A percentile compares a stretch with the other conserved stretches of the same genome.
These are phyloP conservation scores for Drosophila prostipennis DNA, from an alignment of 2,888 invertebrate genomes.

Conservation along the genomic window DNA sequence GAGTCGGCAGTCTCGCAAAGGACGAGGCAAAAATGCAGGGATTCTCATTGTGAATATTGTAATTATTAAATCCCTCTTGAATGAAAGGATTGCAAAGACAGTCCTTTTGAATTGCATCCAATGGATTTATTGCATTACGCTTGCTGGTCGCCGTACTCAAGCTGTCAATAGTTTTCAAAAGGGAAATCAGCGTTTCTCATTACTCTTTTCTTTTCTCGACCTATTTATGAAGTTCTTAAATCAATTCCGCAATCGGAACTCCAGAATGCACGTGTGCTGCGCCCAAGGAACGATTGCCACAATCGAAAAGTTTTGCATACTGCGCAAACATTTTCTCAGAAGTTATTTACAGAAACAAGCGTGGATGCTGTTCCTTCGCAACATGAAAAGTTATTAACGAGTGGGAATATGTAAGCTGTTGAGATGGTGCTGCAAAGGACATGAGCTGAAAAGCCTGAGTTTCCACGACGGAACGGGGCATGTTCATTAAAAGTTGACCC, in stretches of 20 bases:
- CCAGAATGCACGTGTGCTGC: conserved; percentile 7
- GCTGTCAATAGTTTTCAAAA: conserved; percentile 23
- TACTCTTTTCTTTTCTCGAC: conserved; percentile 1
- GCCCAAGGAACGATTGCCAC: conserved; percentile 38
- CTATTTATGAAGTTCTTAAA: conserved; percentile 26
- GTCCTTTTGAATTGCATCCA: conserved; percentile 4
- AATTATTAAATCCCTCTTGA: conserved; percentile 26
- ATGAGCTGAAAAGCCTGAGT: conserved; percentile 8
- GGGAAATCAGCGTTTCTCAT: background rate
- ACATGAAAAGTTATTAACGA: conserved; percentile 33
- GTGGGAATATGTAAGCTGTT: conserved; percentile 11
- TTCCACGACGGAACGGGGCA: background rate
- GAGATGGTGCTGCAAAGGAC: conserved; percentile 4
- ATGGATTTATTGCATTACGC: conserved; percentile 20
- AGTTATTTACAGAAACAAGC: conserved; percentile 32
- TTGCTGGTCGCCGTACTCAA: background rate
- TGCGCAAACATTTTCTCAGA: conserved; percentile 19
- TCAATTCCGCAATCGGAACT: conserved; percentile 14
- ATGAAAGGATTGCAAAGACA: conserved; percentile 19
- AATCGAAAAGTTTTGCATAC: conserved; percentile 34
- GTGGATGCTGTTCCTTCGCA: conserved; percentile 3
- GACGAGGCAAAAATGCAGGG: background rate
- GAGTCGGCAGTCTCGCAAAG: too few species aligned
- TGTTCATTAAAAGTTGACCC: conserved; percentile 20
- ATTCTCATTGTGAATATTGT: conserved; percentile 33